Evolutionary conservation across 2,797 vertebrate species (phyloP).

Genomic region (Cephalopachus bancanus): DNA sequence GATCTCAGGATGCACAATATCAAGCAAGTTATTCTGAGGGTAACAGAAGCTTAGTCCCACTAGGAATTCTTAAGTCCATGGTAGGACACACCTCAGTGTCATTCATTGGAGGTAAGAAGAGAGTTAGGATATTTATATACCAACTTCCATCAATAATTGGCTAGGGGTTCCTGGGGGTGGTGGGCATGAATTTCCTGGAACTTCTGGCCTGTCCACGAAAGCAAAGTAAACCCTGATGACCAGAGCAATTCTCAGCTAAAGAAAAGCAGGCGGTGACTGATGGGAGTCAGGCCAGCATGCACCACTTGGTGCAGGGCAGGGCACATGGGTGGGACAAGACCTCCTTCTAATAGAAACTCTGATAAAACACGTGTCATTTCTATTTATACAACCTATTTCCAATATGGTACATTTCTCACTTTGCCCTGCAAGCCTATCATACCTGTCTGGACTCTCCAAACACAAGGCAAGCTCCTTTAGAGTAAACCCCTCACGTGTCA

Average conservation of each 20-base stretch:
- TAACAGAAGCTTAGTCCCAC: background rate
- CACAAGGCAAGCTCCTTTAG: background rate
- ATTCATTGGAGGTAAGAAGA: background rate
- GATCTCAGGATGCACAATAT: background rate
- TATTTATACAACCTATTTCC: background rate
- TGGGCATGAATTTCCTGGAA: background rate
- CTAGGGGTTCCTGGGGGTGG: background rate
- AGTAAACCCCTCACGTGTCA: background rate
- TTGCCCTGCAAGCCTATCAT: background rate
- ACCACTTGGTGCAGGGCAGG: background rate
- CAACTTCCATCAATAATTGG: background rate
- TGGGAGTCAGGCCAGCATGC: background rate
- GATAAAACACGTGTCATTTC: background rate
- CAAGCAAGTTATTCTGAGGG: background rate
- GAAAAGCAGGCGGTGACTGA: background rate
- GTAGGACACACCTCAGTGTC: background rate
- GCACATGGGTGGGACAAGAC: background rate
- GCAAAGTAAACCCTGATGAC: background rate
- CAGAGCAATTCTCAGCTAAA: background rate
- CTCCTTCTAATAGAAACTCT: background rate
- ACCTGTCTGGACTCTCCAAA: background rate
- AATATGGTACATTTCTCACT: background rate
- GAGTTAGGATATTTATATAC: background rate
- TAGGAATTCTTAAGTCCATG: background rate
- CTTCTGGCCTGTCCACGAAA: constrained; percentile 16